These are phyloP conservation scores for Pantelozetes paolii DNA, from an alignment of 2,888 invertebrate species.

Conservation along the genomic window DNA sequence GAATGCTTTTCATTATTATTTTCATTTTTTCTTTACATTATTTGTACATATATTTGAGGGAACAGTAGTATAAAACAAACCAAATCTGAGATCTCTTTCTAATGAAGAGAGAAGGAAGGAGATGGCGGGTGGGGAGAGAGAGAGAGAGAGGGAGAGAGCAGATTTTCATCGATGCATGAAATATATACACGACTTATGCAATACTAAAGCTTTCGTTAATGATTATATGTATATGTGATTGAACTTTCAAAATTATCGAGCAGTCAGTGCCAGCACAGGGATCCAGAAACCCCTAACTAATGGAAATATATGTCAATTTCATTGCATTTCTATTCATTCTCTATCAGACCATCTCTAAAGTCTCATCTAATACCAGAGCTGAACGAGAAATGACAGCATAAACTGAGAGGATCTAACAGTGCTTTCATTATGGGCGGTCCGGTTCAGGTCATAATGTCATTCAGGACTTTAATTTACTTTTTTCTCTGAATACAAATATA, in stretches of 20 bases:
- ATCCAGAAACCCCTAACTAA: not conserved
- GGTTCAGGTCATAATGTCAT: constrained; percentile 1
- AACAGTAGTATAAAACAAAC: too few relatives aligned
- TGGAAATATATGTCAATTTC: not conserved
- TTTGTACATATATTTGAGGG: too few relatives aligned
- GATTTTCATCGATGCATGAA: not conserved
- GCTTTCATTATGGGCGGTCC: not conserved
- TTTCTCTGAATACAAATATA: not conserved
- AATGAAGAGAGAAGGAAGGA: not conserved
- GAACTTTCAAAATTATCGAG: not conserved
- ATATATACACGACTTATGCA: not conserved
- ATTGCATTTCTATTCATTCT: not conserved
- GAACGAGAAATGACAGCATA: not conserved
- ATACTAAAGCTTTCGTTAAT: not conserved
- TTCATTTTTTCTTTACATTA: not conserved
- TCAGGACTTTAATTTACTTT: not conserved
- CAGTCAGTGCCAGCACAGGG: not conserved
- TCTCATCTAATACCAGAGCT: not conserved
- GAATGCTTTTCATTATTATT: constrained; percentile 4
- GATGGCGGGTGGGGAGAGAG: not conserved
- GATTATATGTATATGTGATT: not conserved
- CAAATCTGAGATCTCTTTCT: too few relatives aligned
- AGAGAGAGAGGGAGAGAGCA: not conserved
- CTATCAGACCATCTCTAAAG: not conserved
- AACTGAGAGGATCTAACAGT: not conserved